Percentiles rank a stretch among this genome's conserved stretches.
Conservation (phyloP, 2,888 invertebrate species). For the Lepidochrysops patricia region DNA sequence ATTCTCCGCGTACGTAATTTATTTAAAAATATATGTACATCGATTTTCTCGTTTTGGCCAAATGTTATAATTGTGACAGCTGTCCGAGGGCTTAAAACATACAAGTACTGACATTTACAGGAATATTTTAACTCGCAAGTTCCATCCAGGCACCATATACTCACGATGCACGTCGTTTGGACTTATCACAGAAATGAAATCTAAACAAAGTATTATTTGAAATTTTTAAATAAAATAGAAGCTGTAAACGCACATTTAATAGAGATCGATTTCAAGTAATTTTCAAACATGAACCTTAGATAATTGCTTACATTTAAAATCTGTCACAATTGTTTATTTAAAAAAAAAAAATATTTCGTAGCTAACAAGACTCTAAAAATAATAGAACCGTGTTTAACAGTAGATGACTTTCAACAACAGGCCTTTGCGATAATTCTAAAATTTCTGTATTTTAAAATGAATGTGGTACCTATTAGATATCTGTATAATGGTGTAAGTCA, state of each 20-base stretch:
- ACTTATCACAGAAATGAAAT: background rate
- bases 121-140: no score
- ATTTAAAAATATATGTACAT: background rate
- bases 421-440: constrained; percentile 4
- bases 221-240: background rate
- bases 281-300: background rate
- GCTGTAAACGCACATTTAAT: background rate
- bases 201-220: background rate
- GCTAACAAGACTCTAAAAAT: background rate
- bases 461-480: no score
- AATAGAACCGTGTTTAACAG: background rate
- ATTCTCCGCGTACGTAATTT: background rate
- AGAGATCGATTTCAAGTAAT: background rate
- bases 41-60: constrained; percentile 1
- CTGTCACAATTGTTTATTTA: background rate
- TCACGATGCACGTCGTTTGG: background rate
- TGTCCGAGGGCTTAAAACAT: background rate
- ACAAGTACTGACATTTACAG: background rate
- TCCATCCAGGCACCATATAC: background rate
- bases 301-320: background rate
- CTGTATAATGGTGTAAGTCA: no score
- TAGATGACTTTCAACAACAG: background rate
- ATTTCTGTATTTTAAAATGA: constrained; percentile 1
- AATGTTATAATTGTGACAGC: background rate
- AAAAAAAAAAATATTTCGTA: background rate